Conservation (phyloP, 2,888 invertebrate genomes). For the Cephus rjabovi region DNA sequence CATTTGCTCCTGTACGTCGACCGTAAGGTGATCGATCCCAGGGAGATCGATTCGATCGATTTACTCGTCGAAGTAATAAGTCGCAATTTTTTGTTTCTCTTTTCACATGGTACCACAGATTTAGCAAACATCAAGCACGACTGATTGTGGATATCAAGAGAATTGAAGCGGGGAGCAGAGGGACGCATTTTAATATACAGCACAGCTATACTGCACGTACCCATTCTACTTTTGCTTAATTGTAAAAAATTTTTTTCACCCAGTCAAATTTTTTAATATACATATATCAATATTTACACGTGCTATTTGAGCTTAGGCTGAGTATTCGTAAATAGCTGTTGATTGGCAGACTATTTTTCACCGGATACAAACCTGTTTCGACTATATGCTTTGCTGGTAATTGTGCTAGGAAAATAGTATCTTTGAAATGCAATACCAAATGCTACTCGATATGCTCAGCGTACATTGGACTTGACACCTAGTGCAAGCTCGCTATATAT, state of each 20-base stretch:
- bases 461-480: neutral
- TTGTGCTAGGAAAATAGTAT: neutral
- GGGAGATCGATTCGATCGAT: neutral
- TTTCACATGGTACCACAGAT: neutral
- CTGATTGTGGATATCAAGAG: neutral
- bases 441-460: neutral
- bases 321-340: neutral
- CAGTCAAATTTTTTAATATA: neutral
- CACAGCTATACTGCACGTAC: constrained; percentile 9
- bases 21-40: neutral
- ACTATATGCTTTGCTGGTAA: neutral
- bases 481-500: neutral
- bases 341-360: neutral
- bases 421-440: neutral
- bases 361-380: neutral
- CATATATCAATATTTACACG: neutral
- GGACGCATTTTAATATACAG: neutral
- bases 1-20: neutral
- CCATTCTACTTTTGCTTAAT: neutral
- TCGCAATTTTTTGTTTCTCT: neutral
- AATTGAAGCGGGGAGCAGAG: constrained; percentile 5
- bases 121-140: neutral
- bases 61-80: neutral
- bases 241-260: neutral
- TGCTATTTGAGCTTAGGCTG: neutral